Base-by-base conservation (phyloP, 2,113 vertebrate species). In the Pungitius pungitius region DNA sequence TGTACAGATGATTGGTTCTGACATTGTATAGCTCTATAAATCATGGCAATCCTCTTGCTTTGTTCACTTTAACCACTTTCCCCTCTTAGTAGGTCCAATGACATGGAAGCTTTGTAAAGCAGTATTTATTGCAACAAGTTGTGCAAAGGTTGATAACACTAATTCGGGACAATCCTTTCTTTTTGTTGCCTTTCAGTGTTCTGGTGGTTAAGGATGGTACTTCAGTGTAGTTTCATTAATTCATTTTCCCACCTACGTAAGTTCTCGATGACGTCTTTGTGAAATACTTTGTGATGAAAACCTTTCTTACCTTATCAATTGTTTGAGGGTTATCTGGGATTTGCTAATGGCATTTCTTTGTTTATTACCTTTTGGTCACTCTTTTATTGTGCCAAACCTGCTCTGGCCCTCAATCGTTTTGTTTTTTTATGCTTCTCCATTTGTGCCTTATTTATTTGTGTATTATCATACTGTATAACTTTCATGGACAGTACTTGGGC, bases 371-470 rank as follows among this genome's bases (percentile, higher is more conserved):
- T 55, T 71, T 66, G 20, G 69, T 84, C 71, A 62, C 56, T 70
- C 24, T 80, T 72, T 66, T 69, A 75, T 71, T 67, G 90, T 92
- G 92, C 90, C 92, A 92, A 92, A 91, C 69, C 49, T 66, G 55
- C 61, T 45, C 71, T 71, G 45, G 43, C 40, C 57, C 55, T 58
- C 11, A 2, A 11, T n/a, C 15, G 51, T 51, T 43, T 27, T 55
- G n/a, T 45, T 69, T 2, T 51, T 75, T 54, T 47, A 65, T 37
- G 83, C 72, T 87, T 90, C 68, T 93, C 89, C 86, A 89, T 92
- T 85, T 92, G 92, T 94, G 93, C 93, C 92, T 94, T 94, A 93
- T 91, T 91, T 88, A 84, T 84, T 82, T 90, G 83, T 85, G 72
- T 82, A 72, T 88, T 84, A 43, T 55, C 73, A 84, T 88, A 51